Evolutionary conservation across 2,797 vertebrate species (phyloP), one percentile per base, ranked within the genome.

Genomic region (Intellagama lesueurii): DNA sequence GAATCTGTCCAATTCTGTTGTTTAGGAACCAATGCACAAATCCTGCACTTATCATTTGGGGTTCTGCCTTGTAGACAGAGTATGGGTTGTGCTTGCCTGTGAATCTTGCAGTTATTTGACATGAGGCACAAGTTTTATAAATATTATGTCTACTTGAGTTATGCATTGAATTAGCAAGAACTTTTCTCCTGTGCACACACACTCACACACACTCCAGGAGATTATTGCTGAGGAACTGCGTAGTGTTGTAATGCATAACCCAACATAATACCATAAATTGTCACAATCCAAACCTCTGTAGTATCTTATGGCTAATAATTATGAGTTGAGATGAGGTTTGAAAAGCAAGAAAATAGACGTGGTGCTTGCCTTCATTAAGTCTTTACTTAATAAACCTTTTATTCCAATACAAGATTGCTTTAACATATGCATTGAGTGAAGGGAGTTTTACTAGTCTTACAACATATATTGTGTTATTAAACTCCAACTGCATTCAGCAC

Each of bases 301-400:
- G 12, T 16, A 28, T 75, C 4, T 8, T 68, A 1, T 66, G 77
- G 49, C 73, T 91, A 89, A 79, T 82, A 91, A 80, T 0, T 0
- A 66, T 82, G 64, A 60, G 76, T 81, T 81, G 64, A 66, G 8
- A 32, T 89, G 83, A 90, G 32, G 3, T 28, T 77, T 66, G 81
- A 19, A 35, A 81, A 87, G 49, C 81, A 84, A 40, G 4, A 83
- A 4, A 73, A 73, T 22, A 8, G 5, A 44, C 73, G 72, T 64
- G 64, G 90, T 72, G 0, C 9, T 1, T 17, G 49, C 80, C 86
- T 88, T 82, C 49, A 1, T 30, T 84, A 89, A 28, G 77, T 75
- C 72, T 0, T 49, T 76, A 75, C 2, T 76, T 89, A 88, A 88
- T 32, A 75, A 26, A 60, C 16, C 8, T 0, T 11, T 72, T 76